phyloP scores from a whole-genome alignment of 1,140 invertebrate species.

The Drosophila pseudoananassae region DNA sequence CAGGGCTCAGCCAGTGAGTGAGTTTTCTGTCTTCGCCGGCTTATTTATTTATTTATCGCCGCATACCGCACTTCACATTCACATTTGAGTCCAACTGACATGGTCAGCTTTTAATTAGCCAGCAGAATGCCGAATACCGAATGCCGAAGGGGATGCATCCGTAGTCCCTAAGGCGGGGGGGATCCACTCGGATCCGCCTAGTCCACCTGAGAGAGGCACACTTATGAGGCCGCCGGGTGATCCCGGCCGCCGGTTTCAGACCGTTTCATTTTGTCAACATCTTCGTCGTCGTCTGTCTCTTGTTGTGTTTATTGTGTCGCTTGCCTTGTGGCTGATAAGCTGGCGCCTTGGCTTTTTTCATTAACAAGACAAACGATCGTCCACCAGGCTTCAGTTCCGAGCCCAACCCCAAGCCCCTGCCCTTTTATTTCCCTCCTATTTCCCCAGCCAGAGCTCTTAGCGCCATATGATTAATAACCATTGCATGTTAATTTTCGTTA shows the following conservation, averaged over 20 bases:
- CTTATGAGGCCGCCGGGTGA: slow-evolving; percentile 54
- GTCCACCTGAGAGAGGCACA: slow-evolving; percentile 55
- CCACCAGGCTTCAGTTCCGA: slow-evolving; percentile 25
- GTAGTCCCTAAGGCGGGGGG: background rate
- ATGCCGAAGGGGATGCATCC: slow-evolving; percentile 5
- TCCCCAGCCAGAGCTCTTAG: slow-evolving; percentile 26
- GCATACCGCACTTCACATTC: slow-evolving; percentile 80
- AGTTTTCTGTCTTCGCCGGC: slow-evolving; percentile 31
- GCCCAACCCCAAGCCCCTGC: slow-evolving; percentile 26
- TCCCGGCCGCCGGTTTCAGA: slow-evolving; percentile 36
- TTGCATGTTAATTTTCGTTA: slow-evolving; percentile 68
- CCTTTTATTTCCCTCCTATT: slow-evolving; percentile 17
- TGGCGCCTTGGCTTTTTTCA: slow-evolving; percentile 83
- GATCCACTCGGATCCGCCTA: slow-evolving; percentile 18
- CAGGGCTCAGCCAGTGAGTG: slow-evolving; percentile 43
- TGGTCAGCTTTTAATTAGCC: slow-evolving; percentile 80
- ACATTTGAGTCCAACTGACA: slow-evolving; percentile 76
- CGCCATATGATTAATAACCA: slow-evolving; percentile 78
- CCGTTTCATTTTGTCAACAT: slow-evolving; percentile 72
- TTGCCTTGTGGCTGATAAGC: slow-evolving; percentile 77
- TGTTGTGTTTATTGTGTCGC: slow-evolving; percentile 70
- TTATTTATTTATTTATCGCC: slow-evolving; percentile 70
- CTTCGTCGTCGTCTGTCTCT: slow-evolving; percentile 40
- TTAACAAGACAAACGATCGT: slow-evolving; percentile 79
- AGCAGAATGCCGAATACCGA: slow-evolving; percentile 27